These are phyloP conservation scores for Pissodes strobi DNA, from an alignment of 1,140 invertebrate species.

Conservation along the genomic window DNA sequence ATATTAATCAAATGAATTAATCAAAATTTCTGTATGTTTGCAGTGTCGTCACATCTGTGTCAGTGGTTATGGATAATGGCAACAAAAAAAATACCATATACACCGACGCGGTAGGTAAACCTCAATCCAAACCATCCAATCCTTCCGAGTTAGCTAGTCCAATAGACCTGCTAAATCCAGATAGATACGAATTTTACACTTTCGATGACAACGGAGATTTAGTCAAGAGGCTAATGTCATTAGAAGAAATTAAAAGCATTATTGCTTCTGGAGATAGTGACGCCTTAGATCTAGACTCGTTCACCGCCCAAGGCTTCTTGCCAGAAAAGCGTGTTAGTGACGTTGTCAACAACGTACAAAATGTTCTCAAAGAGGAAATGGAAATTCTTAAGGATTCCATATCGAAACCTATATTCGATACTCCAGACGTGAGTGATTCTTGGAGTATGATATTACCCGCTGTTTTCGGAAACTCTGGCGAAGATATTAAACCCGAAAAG, in stretches of 20 bases:
- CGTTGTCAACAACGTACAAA: constrained; percentile 80
- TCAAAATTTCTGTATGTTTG: no score
- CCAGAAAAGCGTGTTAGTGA: constrained; percentile 73
- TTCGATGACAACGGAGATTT: constrained; percentile 80
- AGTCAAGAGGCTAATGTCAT: constrained; percentile 78
- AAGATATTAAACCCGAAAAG: constrained; percentile 47
- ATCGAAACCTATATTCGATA: constrained; percentile 62
- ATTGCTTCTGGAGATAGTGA: constrained; percentile 77
- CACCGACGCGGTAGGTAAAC: constrained; percentile 67
- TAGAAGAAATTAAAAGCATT: constrained; percentile 80
- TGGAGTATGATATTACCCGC: constrained; percentile 80
- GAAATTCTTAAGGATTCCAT: constrained; percentile 62
- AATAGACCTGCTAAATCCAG: constrained; percentile 73
- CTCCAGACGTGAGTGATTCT: constrained; percentile 71
- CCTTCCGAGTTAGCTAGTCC: constrained; percentile 70
- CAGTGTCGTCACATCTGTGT: constrained; percentile 66
- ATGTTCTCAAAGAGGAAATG: constrained; percentile 77
- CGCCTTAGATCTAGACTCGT: constrained; percentile 41
- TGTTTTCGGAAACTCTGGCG: constrained; percentile 70
- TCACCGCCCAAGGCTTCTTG: constrained; percentile 51
- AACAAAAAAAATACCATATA: constrained; percentile 60
- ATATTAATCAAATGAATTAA: no score
- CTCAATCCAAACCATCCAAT: constrained; percentile 61
- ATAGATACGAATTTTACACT: constrained; percentile 83
- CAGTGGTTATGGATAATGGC: constrained; percentile 64